Conservation (phyloP, 1,140 invertebrate species). For the Nebria ingens region DNA sequence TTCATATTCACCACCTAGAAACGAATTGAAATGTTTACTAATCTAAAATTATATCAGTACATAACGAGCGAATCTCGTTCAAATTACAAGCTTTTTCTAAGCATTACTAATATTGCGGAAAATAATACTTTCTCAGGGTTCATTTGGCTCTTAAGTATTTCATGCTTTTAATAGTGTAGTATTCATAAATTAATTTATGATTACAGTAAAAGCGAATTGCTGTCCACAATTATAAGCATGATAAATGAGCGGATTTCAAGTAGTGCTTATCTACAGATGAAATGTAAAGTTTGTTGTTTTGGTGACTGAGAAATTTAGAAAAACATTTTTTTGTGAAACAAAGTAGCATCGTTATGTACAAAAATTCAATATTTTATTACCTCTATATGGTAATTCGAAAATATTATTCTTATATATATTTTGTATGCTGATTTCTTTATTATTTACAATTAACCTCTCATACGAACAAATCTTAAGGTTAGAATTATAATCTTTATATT, state of each 20-base stretch:
- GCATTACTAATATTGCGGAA: background rate
- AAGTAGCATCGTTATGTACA: background rate
- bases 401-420: constrained; percentile 16
- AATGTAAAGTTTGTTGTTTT: too few relatives aligned
- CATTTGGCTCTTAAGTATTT: too few relatives aligned
- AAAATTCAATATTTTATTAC: constrained; percentile 10
- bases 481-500: constrained; percentile 9
- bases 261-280: too few relatives aligned
- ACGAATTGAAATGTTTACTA: constrained; percentile 7
- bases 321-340: too few relatives aligned
- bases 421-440: constrained; percentile 18
- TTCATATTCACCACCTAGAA: constrained; percentile 56
- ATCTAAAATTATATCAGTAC: constrained; percentile 2
- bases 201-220: too few relatives aligned
- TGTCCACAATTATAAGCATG: too few relatives aligned
- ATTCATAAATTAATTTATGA: too few relatives aligned
- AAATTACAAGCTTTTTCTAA: too few relatives aligned
- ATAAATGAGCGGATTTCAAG: too few relatives aligned
- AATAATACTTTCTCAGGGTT: background rate
- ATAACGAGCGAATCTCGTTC: background rate
- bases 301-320: too few relatives aligned
- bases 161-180: too few relatives aligned
- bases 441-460: constrained; percentile 21
- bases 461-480: constrained; percentile 24
- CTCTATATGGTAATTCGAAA: constrained; percentile 13